phyloP scores from a whole-genome alignment of 2,888 invertebrate species.

The Microctonus hyperodae region DNA sequence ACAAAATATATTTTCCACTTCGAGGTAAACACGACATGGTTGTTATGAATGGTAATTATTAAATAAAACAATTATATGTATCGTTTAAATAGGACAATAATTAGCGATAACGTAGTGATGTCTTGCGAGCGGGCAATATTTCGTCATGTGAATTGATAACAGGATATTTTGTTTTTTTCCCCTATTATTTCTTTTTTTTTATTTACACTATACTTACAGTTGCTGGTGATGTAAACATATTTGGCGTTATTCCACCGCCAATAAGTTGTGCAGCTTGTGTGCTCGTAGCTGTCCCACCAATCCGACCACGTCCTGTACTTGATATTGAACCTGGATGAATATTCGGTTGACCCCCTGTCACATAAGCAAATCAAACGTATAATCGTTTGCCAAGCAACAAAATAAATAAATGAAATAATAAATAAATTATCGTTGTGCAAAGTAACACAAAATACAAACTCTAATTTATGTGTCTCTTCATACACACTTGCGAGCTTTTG shows the following conservation, averaged over 20 bases:
- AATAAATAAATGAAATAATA: constrained; percentile 7
- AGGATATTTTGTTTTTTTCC: not conserved
- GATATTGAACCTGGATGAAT: constrained; percentile 72
- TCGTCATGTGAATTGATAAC: constrained; percentile 14
- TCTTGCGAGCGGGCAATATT: constrained; percentile 21
- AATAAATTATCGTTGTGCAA: constrained; percentile 5
- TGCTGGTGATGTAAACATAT: constrained; percentile 67
- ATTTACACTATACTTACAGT: constrained; percentile 56
- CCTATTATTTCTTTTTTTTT: not conserved
- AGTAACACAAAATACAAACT: constrained; percentile 15
- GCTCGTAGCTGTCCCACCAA: constrained; percentile 69
- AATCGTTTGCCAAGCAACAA: constrained; percentile 21
- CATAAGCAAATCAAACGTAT: constrained; percentile 44
- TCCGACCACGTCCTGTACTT: constrained; percentile 69
- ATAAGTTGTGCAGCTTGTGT: constrained; percentile 71
- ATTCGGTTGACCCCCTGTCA: constrained; percentile 66
- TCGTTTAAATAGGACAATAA: not conserved
- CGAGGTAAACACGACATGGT: not conserved
- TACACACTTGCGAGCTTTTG: not conserved
- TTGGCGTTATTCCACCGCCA: constrained; percentile 76
- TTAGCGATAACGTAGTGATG: constrained; percentile 3
- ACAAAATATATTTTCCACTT: not conserved
- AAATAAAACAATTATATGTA: not conserved
- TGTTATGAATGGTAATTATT: not conserved
- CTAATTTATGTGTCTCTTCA: constrained; percentile 8